Evolutionary conservation across 2,797 vertebrate species (phyloP), one percentile per base, ranked within the genome.

Genomic region (Dendrocincla fuliginosa): DNA sequence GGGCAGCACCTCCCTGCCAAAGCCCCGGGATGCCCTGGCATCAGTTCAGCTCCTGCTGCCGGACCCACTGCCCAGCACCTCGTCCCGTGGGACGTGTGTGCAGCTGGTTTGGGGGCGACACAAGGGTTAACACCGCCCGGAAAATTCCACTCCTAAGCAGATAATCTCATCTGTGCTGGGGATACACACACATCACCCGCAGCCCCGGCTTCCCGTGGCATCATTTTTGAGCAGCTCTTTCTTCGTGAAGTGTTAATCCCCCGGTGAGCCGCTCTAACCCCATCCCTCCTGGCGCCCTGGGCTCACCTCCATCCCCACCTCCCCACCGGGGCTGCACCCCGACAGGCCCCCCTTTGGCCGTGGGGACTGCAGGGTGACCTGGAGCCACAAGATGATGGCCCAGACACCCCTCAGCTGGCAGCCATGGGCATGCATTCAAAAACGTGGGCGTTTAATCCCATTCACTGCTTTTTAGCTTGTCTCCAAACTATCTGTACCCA

Each of bases 141-240:
- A 82, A 91, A 97, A 96, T 87, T 93, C 92, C 87, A 89, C 73
- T 93, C 87, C 91, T 97, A 94, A 97, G 94, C 95, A 63, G 96
- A 97, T 93, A 92, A 91, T 94, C 96, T 97, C 69, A 33, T 89
- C 92, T 87, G 90, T 53, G 86, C 94, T 53, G 90, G 97, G 92
- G 53, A 37, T 73, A 14, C 91, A 57, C 87, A 81, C 47, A 32
- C 94, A 92, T 22, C 44, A 14, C 61, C 78, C 20, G 11, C 86
- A 65, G 94, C 84, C 81, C 81, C 0, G 41, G 80, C 89, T 92
- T 97, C 95, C 93, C 73, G 3, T 68, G 90, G 68, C 92, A 95
- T 65, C 35, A 12, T 95, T 96, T 96, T 87, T 84, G 89, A 96
- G 91, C 84, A 35, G 83, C 82, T 94, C 90, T 89, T 90, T 86